A percentile compares a stretch with the other conserved stretches of the same genome.
These are phyloP conservation scores for Macrotus californicus DNA, from an alignment of 2,113 vertebrate species.

Conservation along the genomic window DNA sequence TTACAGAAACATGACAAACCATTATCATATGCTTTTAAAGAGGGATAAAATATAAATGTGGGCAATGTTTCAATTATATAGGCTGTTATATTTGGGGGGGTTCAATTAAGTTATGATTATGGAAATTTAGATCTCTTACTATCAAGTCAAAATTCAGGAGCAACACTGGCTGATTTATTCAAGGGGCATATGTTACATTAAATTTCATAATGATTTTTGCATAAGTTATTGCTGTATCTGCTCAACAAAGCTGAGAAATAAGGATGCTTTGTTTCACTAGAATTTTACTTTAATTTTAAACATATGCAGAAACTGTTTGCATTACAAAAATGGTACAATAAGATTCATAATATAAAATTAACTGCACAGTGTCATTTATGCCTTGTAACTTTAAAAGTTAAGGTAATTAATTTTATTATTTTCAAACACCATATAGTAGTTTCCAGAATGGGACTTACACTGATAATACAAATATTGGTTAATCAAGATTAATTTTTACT, in stretches of 20 bases:
- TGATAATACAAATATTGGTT: not conserved
- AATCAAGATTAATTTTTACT: not conserved
- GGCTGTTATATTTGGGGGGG: not conserved
- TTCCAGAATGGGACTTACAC: not conserved
- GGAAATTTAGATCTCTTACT: not conserved
- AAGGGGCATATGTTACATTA: not conserved
- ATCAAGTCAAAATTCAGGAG: conserved; percentile 17
- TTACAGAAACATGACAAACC: not conserved
- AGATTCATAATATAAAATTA: not conserved
- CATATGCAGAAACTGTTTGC: not conserved
- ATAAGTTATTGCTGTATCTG: not conserved
- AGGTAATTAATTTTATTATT: not conserved
- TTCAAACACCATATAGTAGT: not conserved
- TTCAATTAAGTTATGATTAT: conserved; percentile 16
- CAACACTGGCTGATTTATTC: not conserved
- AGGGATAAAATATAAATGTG: not conserved
- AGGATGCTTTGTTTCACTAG: not conserved
- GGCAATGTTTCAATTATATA: conserved; percentile 9
- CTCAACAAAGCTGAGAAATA: not conserved
- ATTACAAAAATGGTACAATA: not conserved
- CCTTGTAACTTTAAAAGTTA: not conserved
- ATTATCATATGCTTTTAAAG: not conserved
- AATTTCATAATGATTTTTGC: conserved; percentile 28
- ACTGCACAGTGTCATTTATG: not conserved
- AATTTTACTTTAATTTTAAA: conserved; percentile 5